phyloP scores from a whole-genome alignment of 2,113 vertebrate species.

The Siniperca chuatsi region DNA sequence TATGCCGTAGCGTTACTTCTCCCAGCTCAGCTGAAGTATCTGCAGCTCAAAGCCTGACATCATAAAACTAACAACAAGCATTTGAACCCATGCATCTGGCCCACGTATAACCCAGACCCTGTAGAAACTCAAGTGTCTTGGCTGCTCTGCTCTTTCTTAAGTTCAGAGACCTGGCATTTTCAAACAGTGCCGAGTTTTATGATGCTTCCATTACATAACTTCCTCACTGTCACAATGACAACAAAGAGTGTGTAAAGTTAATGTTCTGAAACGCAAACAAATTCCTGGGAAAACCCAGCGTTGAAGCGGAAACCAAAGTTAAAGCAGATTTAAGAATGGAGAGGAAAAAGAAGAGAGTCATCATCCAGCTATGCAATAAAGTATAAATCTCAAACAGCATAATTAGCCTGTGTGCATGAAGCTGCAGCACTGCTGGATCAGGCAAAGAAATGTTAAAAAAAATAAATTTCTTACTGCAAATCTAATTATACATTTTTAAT shows the following conservation, averaged over 20 bases:
- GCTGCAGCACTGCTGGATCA: background rate
- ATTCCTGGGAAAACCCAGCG: conserved; percentile 53
- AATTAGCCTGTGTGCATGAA: background rate
- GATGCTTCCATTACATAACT: conserved; percentile 80
- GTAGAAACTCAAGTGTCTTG: conserved; percentile 73
- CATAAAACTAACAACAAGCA: conserved; percentile 80
- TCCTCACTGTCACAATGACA: conserved; percentile 76
- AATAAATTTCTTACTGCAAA: background rate
- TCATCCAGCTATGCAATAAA: conserved; percentile 8
- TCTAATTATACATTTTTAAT: background rate
- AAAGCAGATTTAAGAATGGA: conserved; percentile 45
- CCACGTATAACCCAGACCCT: conserved; percentile 55
- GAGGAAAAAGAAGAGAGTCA: background rate
- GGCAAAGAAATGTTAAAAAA: background rate
- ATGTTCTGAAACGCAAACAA: conserved; percentile 83
- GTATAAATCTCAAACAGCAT: background rate
- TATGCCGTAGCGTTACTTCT: conserved; percentile 50
- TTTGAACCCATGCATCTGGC: conserved; percentile 75
- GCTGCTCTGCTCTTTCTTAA: conserved; percentile 76
- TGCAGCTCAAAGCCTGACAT: conserved; percentile 68
- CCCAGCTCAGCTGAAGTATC: conserved; percentile 61
- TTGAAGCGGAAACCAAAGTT: conserved; percentile 53
- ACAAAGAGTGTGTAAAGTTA: conserved; percentile 86
- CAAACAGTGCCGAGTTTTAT: conserved; percentile 77
- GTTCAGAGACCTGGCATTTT: conserved; percentile 75